A percentile compares a stretch with the other conserved stretches of the same genome.
These are phyloP conservation scores for Coenonympha arcania DNA, from an alignment of 2,888 invertebrate genomes.

Conservation along the genomic window DNA sequence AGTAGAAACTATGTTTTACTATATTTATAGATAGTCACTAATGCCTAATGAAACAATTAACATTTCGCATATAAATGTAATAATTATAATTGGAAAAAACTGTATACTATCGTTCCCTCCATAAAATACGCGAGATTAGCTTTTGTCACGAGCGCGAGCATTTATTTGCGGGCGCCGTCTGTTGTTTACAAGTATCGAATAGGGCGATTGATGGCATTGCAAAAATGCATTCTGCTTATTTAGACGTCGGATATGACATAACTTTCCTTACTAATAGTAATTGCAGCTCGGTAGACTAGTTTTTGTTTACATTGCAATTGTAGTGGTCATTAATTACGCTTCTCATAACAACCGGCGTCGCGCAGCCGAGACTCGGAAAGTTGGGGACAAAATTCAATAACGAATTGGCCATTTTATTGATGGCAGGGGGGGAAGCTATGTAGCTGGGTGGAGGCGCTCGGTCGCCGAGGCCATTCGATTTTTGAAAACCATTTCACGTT, in stretches of 20 bases:
- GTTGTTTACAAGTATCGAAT: conserved; percentile 47
- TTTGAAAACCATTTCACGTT: conserved; percentile 45
- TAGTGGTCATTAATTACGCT: conserved; percentile 59
- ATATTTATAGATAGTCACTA: conserved; percentile 49
- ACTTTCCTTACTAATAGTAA: conserved; percentile 57
- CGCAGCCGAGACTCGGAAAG: conserved; percentile 64
- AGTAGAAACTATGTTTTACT: conserved; percentile 65
- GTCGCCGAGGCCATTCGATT: conserved; percentile 68
- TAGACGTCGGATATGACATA: conserved; percentile 67
- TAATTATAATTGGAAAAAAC: conserved; percentile 43
- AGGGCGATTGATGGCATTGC: conserved; percentile 39
- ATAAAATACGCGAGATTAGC: conserved; percentile 45
- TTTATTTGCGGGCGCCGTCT: conserved; percentile 42
- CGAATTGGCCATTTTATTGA: conserved; percentile 76
- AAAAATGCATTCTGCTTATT: conserved; percentile 50
- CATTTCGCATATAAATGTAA: conserved; percentile 35
- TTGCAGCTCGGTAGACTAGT: conserved; percentile 46
- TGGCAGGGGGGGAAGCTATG: conserved; percentile 69
- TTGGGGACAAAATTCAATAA: conserved; percentile 72
- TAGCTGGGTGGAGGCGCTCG: conserved; percentile 69
- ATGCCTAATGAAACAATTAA: conserved; percentile 59
- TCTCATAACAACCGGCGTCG: conserved; percentile 67
- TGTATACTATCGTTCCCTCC: conserved; percentile 50
- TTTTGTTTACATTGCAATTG: conserved; percentile 61
- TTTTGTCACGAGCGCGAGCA: conserved; percentile 45